Base-by-base conservation (phyloP, 2,888 invertebrate genomes). In the Athrips mouffetella region DNA sequence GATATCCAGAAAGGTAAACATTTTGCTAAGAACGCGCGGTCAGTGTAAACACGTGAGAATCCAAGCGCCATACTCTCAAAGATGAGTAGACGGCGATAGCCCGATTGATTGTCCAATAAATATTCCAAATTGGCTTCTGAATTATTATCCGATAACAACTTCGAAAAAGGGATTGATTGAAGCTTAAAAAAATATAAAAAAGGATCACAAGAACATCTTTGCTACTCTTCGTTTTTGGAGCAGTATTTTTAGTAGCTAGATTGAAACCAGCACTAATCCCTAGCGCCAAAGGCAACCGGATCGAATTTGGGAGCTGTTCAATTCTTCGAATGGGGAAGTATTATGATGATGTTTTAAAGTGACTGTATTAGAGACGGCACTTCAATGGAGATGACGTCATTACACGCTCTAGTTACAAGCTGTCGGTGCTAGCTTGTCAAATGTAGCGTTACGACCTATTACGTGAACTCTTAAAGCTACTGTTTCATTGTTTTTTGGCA, bases 1-100 rank as follows among this genome's bases (percentile, higher is more conserved):
- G 73, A 68, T 76, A 72, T 70, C 74, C 77, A 78, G 77, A 75
- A 60, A 70, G 71, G 66, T 80, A 80, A 80, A 80, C 79, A 79
- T 71, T 71, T 67, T 65, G 70, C 67, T 67, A 70, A 67, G 65
- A 66, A 65, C 59, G 57, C 53, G n/a, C 57, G 58, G 58, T 40
- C 48, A 67, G 65, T 53, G 70, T 80, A 80, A 80, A 81, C 79
- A 79, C 21, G 47, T 49, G 53, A 48, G 53, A 53, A 58, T 49
- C 55, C 59, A 65, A 70, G 71, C 72, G 72, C 70, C 72, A 67
- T 63, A 66, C 56, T 59, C 53, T 53, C 52, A 51, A 55, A 58
- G 55, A 57, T 51, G 51, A 51, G 49, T 39, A 47, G 51, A 47
- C 47, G 39, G 29, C 46, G 49, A 57, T 55, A 50, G 48, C 44